Percentiles rank a stretch among this genome's conserved stretches.
Conservation (phyloP, 2,113 vertebrate genomes). For the Oreotrochilus melanogaster region DNA sequence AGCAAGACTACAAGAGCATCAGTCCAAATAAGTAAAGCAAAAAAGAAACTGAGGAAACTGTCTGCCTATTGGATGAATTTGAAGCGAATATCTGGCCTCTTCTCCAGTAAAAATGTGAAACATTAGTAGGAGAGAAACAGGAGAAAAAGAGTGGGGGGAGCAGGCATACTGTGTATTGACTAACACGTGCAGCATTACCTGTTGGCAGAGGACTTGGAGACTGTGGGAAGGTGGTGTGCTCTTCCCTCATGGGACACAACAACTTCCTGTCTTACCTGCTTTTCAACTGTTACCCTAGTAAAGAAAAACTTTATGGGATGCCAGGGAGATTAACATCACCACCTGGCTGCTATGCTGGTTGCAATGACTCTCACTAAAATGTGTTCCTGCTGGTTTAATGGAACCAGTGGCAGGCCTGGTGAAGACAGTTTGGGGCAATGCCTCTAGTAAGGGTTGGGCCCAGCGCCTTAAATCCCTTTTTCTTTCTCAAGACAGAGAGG, state of each 20-base stretch:
- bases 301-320: background rate
- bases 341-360: background rate
- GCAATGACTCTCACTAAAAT: background rate
- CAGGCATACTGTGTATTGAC: background rate
- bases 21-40: background rate
- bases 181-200: fast-evolving
- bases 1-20: background rate
- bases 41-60: background rate
- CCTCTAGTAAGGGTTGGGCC: background rate
- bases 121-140: background rate
- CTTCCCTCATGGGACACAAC: background rate
- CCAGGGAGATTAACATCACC: background rate
- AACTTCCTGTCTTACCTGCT: background rate
- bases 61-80: background rate
- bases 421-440: background rate
- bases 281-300: background rate
- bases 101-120: background rate
- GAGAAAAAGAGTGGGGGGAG: background rate
- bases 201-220: background rate
- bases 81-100: background rate
- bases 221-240: background rate
- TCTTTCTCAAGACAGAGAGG: background rate
- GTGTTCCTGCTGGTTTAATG: background rate
- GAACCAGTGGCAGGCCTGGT: background rate
- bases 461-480: background rate